These are phyloP conservation scores for Ephialtes manifestator DNA, from an alignment of 2,888 invertebrate genomes.

Conservation along the genomic window DNA sequence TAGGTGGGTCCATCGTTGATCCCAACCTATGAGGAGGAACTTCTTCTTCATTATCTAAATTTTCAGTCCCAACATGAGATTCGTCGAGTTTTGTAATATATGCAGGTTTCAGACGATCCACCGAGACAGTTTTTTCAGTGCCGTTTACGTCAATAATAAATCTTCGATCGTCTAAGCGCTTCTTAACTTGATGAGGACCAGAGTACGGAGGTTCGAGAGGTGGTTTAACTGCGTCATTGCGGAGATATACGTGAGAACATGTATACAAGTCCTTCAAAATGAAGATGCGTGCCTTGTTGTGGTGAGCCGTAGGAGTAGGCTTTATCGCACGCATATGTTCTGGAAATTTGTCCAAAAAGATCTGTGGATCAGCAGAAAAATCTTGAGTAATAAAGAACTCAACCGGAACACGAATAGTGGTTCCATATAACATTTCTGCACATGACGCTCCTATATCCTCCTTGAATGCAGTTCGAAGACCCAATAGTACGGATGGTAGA, in stretches of 20 bases:
- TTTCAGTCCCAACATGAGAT: too few relatives aligned
- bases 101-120: slow-evolving; percentile 6
- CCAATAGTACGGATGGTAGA: slow-evolving; percentile 80
- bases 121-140: slow-evolving; percentile 26
- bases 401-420: slow-evolving; percentile 69
- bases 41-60: too few relatives aligned
- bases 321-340: slow-evolving; percentile 58
- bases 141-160: slow-evolving; percentile 57
- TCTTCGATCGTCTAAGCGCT: slow-evolving; percentile 32
- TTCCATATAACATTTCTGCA: slow-evolving; percentile 72
- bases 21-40: neutral
- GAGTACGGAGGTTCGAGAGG: slow-evolving; percentile 64
- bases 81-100: neutral
- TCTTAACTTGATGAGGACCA: slow-evolving; percentile 57
- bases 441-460: slow-evolving; percentile 70
- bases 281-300: slow-evolving; percentile 46
- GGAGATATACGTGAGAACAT: slow-evolving; percentile 60
- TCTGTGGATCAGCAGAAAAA: slow-evolving; percentile 56
- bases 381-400: slow-evolving; percentile 69
- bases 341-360: slow-evolving; percentile 66
- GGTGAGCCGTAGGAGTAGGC: slow-evolving; percentile 62
- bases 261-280: slow-evolving; percentile 40
- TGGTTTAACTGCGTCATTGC: slow-evolving; percentile 53
- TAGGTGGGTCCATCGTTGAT: slow-evolving; percentile 16
- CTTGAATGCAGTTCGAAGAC: slow-evolving; percentile 75